Base-by-base conservation (phyloP, 2,797 vertebrate genomes). In the Syngnathus acus region DNA sequence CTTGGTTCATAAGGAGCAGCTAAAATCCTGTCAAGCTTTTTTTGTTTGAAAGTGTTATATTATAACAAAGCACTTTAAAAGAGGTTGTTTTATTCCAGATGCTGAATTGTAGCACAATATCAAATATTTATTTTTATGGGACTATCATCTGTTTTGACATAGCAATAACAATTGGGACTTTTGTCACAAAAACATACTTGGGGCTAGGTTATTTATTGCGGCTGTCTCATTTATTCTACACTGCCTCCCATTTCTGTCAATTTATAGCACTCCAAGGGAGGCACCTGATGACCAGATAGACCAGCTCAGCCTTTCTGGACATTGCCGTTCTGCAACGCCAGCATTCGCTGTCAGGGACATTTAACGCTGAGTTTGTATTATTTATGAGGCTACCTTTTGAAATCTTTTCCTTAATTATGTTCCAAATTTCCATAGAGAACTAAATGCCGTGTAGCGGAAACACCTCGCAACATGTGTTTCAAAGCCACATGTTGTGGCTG, bases 331-430 rank as follows among this genome's bases (percentile, higher is more conserved):
- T 91, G 90, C 91, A 80, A 80, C 16, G 83, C 82, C 86, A 91
- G 90, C 90, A 91, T 68, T 67, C 78, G 74, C 79, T 83, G 89
- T 89, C 90, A 89, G 86, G 85, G 78, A 85, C 84, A 86, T 89
- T 90, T 88, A 90, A 85, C 86, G 79, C 77, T 37, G 60, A 84
- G 89, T 88, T 85, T 91, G 82, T 90, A 91, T 92, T 92, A 91
- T 92, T 91, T 91, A 92, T 91, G 87, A 90, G 89, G 74, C 76
- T 83, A 83, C 84, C 84, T 84, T 85, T 88, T 65, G 82, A 88
- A 89, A 91, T 77, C 76, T 80, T 84, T 81, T 85, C 77, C 77
- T 84, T 89, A 89, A 90, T 90, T 91, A 89, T 88, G 82, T 87
- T 82, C 64, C 67, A 83, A 78, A 89, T 89, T 87, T 90, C 84